Evolutionary conservation across 2,888 invertebrate genomes (phyloP).

Genomic region (Rutpela maculata): DNA sequence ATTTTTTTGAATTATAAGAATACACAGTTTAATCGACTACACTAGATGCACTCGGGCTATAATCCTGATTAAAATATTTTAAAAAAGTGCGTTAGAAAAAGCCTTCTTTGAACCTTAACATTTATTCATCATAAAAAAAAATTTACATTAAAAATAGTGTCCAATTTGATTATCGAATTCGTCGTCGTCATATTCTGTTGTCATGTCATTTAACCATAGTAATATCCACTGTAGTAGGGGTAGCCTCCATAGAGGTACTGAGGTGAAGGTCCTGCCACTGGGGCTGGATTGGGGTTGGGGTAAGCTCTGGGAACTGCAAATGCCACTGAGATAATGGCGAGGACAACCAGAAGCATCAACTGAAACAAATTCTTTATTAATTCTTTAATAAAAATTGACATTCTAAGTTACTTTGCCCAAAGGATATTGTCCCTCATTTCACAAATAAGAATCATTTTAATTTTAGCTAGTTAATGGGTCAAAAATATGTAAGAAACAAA

Average conservation of each 20-base stretch:
- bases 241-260: slow-evolving; percentile 36
- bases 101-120: background rate
- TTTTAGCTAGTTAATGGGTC: too few relatives aligned
- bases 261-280: slow-evolving; percentile 31
- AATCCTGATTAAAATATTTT: too few relatives aligned
- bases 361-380: background rate
- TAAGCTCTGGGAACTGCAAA: background rate
- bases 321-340: background rate
- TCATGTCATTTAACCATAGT: slow-evolving; percentile 5
- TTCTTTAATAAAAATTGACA: too few relatives aligned
- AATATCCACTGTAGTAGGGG: slow-evolving; percentile 37
- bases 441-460: too few relatives aligned
- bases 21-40: too few relatives aligned
- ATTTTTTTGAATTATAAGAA: too few relatives aligned
- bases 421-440: too few relatives aligned
- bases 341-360: slow-evolving; percentile 1
- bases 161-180: background rate
- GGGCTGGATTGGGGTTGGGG: slow-evolving; percentile 34
- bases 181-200: background rate
- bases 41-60: too few relatives aligned
- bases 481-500: too few relatives aligned
- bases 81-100: too few relatives aligned
- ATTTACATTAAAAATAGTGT: background rate
- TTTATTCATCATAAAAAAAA: background rate
- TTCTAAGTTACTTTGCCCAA: too few relatives aligned